Percentiles rank a stretch among this genome's conserved stretches.
Evolutionary conservation across 2,888 invertebrate genomes (phyloP).

Genomic region (Chrysopilus asiliformis): DNA sequence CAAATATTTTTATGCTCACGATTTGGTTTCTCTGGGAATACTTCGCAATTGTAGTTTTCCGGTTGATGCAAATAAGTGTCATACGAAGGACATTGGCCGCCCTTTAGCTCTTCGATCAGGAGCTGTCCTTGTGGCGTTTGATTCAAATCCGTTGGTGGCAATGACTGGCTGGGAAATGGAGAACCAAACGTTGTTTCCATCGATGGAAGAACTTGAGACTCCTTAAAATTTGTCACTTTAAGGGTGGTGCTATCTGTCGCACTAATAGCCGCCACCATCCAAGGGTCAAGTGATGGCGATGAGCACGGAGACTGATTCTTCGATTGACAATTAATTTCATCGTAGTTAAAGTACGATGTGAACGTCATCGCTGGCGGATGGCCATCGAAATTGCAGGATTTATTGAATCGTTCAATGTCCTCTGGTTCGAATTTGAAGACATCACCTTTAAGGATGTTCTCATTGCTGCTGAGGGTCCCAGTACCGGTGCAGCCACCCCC

Average conservation of each 20-base stretch:
- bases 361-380: constrained; percentile 23
- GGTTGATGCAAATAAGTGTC: constrained; percentile 22
- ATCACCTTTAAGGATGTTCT: constrained; percentile 20
- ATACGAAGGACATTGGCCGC: constrained; percentile 10
- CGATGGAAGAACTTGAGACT: constrained; percentile 26
- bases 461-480: background rate
- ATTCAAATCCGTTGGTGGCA: background rate
- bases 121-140: constrained; percentile 1
- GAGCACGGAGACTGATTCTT: constrained; percentile 37
- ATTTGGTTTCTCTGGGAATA: constrained; percentile 25
- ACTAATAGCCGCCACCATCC: constrained; percentile 25
- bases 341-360: constrained; percentile 36
- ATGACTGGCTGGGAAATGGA: constrained; percentile 1
- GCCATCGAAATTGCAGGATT: constrained; percentile 12
- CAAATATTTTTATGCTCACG: constrained; percentile 35
- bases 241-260: constrained; percentile 12
- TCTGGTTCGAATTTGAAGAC: constrained; percentile 37
- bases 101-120: too few species aligned
- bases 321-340: constrained; percentile 37
- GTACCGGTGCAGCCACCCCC: background rate
- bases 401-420: constrained; percentile 33
- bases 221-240: constrained; percentile 10
- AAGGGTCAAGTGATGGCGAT: constrained; percentile 34
- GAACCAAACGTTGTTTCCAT: constrained; percentile 31
- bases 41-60: constrained; percentile 28